These are phyloP conservation scores for Brenthis ino DNA, from an alignment of 2,888 invertebrate species.

Conservation along the genomic window DNA sequence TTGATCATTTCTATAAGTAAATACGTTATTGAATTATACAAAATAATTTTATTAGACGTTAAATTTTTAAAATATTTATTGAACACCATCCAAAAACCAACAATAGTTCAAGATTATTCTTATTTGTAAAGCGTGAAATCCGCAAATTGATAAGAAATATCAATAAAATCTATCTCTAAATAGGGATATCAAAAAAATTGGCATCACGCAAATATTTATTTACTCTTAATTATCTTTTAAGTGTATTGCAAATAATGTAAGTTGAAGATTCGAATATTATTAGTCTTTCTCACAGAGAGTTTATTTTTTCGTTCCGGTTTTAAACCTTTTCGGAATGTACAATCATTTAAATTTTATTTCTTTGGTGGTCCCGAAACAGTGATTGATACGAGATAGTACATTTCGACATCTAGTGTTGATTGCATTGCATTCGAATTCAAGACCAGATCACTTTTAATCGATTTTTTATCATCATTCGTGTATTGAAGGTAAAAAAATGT, in stretches of 20 bases:
- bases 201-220: conserved; percentile 2
- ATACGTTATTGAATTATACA: too few relatives aligned
- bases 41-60: too few relatives aligned
- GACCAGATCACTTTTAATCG: conserved; percentile 2
- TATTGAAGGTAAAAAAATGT: not conserved
- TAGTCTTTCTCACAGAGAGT: conserved; percentile 26
- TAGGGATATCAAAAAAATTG: conserved; percentile 3
- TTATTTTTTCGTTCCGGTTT: conserved; percentile 5
- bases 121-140: not conserved
- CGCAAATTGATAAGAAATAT: conserved; percentile 10
- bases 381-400: conserved; percentile 36
- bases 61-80: too few relatives aligned
- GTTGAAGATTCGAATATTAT: conserved; percentile 1
- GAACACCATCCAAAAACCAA: not conserved
- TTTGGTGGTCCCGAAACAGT: conserved; percentile 31
- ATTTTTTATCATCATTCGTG: not conserved
- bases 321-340: not conserved
- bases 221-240: not conserved
- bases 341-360: not conserved
- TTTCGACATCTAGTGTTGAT: conserved; percentile 32
- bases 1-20: too few relatives aligned
- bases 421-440: conserved; percentile 34
- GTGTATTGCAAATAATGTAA: conserved; percentile 1
- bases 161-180: not conserved
- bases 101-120: not conserved